phyloP scores from a whole-genome alignment of 2,797 vertebrate genomes.

The Antrozous pallidus region DNA sequence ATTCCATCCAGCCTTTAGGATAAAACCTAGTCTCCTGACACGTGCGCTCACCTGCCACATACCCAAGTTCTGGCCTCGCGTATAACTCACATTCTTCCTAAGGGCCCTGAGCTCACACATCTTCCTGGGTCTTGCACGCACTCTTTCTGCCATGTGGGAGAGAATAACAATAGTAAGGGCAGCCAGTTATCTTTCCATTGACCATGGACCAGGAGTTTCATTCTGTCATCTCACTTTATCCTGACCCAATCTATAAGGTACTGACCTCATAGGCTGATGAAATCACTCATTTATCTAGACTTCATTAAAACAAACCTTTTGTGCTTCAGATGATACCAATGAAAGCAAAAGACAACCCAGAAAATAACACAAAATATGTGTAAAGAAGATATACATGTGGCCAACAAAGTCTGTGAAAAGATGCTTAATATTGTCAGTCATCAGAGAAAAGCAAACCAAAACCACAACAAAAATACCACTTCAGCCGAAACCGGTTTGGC shows the following conservation, averaged over 20 bases:
- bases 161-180: background rate
- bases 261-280: background rate
- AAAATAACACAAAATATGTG: background rate
- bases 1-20: background rate
- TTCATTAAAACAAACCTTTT: background rate
- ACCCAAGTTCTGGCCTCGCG: background rate
- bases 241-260: background rate
- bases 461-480: background rate
- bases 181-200: background rate
- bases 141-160: background rate
- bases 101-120: background rate
- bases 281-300: background rate
- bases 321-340: background rate
- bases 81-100: background rate
- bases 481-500: no score
- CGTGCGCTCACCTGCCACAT: fast-evolving
- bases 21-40: background rate
- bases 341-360: background rate
- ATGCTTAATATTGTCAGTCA: background rate
- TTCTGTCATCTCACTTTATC: background rate
- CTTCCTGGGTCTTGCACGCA: background rate
- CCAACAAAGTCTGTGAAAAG: background rate
- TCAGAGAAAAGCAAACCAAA: background rate
- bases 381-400: background rate
- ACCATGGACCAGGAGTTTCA: background rate